Base-by-base conservation (phyloP, 2,888 invertebrate species). In the Periphyllus acericola region DNA sequence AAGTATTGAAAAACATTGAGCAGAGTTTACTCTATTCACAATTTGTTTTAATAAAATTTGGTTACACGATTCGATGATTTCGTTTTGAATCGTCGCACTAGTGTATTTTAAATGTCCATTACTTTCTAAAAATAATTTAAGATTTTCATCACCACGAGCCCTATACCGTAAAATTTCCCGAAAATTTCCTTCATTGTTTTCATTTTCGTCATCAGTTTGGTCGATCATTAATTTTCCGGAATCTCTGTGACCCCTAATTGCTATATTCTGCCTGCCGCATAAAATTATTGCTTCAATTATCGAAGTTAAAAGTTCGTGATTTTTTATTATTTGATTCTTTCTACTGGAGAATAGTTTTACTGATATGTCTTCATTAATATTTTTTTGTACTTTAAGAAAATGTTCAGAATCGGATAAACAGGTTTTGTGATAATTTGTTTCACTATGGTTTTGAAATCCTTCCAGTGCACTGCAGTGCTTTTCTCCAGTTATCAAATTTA, bases 31-130 rank as follows among this genome's bases (percentile, higher is more conserved):
- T 83, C 89, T 89, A 29, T 76, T 85, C 25, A 90, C 89, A 81
- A 91, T 90, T 83, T 90, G 82, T 72, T 89, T 89, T n/a, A 86
- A 75, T 72, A 91, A 89, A 66, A 90, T 79, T 36, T 89, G 75
- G 25, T 89, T 90, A 71, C 90, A 90, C 75, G 78, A 83, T 32
- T 89, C 79, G 82, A 91, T 90, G 46, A 91, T 87, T 86, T 91
- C 90, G 89, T 91, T 91, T 90, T 91, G 90, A 82, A 90, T 90
- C n/a, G 72, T 89, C 36, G 90, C 89, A 89, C 90, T 91, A 6
- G 90, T 87, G 89, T 91, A 91, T 17, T 86, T 90, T 32, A 90
- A 90, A 89, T 90, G 90, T 72, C 32, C 46, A 79, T 76, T 19
- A 76, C 29, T 46, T 76, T 76, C 75, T 46, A 76, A n/a, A 76